Percentiles rank a stretch among this genome's conserved stretches.
phyloP scores from a whole-genome alignment of 2,797 vertebrate species.

The Erpetoichthys calabaricus region DNA sequence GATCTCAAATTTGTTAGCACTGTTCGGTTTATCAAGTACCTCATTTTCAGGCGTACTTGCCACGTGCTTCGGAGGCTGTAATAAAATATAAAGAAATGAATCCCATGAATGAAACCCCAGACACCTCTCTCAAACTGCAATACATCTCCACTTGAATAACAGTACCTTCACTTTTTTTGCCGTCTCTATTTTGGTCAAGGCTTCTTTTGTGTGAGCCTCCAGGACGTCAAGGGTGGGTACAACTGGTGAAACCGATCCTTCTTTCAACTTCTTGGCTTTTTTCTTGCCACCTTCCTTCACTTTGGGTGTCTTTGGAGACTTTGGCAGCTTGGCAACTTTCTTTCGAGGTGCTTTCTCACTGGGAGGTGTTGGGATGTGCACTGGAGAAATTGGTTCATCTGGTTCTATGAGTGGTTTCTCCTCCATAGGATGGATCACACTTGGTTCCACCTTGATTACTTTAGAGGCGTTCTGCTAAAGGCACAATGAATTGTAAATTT shows the following conservation, averaged over 20 bases:
- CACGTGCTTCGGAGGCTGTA: constrained; percentile 73
- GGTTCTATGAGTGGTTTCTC: constrained; percentile 53
- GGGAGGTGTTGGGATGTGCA: constrained; percentile 63
- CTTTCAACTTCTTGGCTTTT: constrained; percentile 78
- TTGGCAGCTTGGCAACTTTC: constrained; percentile 52
- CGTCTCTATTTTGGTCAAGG: constrained; percentile 84
- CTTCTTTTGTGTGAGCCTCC: constrained; percentile 89
- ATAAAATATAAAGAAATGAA: constrained; percentile 3
- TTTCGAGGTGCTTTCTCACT: constrained; percentile 56
- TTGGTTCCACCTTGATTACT: constrained; percentile 69
- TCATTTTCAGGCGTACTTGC: constrained; percentile 75
- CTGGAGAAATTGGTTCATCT: constrained; percentile 39
- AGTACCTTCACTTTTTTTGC: constrained; percentile 81
- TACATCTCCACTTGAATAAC: constrained; percentile 10
- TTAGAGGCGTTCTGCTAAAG: constrained; percentile 63
- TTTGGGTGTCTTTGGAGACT: constrained; percentile 50
- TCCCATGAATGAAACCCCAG: not conserved
- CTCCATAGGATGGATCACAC: constrained; percentile 52
- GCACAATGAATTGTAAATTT: constrained; percentile 4
- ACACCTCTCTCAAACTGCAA: no score
- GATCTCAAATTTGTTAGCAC: constrained; percentile 77
- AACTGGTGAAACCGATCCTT: constrained; percentile 50
- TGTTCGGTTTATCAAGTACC: constrained; percentile 63
- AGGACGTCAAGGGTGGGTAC: constrained; percentile 80
- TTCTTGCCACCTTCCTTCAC: constrained; percentile 86